A percentile compares a stretch with the other conserved stretches of the same genome.
phyloP scores from a whole-genome alignment of 53 echinoderm and acorn worm species.

The Stichopus horrens region DNA sequence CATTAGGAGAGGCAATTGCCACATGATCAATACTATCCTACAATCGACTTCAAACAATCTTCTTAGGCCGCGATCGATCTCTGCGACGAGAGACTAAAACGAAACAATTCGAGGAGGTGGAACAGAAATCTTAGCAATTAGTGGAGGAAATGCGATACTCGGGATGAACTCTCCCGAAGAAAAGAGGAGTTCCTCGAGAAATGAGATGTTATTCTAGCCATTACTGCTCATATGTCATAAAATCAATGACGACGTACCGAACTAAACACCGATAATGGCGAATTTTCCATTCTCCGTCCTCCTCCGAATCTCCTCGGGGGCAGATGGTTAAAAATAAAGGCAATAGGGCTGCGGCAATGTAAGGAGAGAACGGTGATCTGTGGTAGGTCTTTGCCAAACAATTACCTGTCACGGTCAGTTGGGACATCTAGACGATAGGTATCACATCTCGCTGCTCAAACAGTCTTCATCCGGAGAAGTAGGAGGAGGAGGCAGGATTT shows the following conservation, averaged over 20 bases:
- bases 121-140: constrained; percentile 28
- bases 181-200: constrained; percentile 5
- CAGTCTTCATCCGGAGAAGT: too few relatives aligned
- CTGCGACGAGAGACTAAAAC: too few relatives aligned
- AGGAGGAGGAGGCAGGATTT: too few relatives aligned
- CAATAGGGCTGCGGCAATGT: neutral
- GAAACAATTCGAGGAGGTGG: neutral
- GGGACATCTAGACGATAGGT: neutral
- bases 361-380: neutral
- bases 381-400: neutral
- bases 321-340: too few relatives aligned
- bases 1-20: too few relatives aligned
- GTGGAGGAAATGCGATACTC: constrained; percentile 23
- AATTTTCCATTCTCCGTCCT: neutral
- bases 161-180: constrained; percentile 11
- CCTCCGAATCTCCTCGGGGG: too few relatives aligned
- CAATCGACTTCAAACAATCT: too few relatives aligned
- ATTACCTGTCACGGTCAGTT: neutral
- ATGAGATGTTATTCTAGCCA: constrained; percentile 15
- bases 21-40: too few relatives aligned
- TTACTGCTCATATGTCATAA: constrained; percentile 26
- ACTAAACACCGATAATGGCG: neutral
- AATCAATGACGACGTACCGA: neutral
- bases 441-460: too few relatives aligned
- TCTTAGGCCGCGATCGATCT: too few relatives aligned